Conservation (phyloP, 2,113 vertebrate genomes). For the Terrapene triunguis region DNA sequence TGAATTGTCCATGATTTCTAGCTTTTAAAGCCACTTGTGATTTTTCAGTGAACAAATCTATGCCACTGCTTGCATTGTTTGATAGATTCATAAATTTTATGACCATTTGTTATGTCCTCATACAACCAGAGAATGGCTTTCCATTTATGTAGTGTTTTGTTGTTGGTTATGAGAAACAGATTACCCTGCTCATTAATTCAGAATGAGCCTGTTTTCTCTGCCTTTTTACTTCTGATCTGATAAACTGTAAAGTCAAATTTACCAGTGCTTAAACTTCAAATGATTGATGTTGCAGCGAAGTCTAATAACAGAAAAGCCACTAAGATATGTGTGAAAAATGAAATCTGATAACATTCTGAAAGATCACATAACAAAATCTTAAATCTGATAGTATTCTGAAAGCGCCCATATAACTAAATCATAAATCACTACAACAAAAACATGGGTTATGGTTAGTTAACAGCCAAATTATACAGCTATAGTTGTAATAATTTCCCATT, state of each 20-base stretch:
- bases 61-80: not conserved
- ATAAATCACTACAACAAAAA: constrained; percentile 71
- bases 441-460: constrained; percentile 74
- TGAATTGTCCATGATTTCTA: constrained; percentile 23
- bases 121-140: constrained; percentile 40
- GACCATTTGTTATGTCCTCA: constrained; percentile 4
- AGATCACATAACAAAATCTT: constrained; percentile 69
- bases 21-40: constrained; percentile 21
- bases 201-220: constrained; percentile 71
- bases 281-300: constrained; percentile 69
- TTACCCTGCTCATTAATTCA: constrained; percentile 71
- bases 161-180: constrained; percentile 60
- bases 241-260: constrained; percentile 40
- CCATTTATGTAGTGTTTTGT: constrained; percentile 56
- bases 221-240: constrained; percentile 64
- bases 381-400: constrained; percentile 73
- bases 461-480: constrained; percentile 75
- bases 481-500: constrained; percentile 78
- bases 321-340: constrained; percentile 74
- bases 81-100: not conserved
- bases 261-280: constrained; percentile 54
- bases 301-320: constrained; percentile 69
- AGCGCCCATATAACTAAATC: constrained; percentile 69
- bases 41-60: not conserved
- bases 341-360: constrained; percentile 71